These are phyloP conservation scores for Sarcophaga bullata DNA, from an alignment of 1,140 invertebrate genomes.

Conservation along the genomic window DNA sequence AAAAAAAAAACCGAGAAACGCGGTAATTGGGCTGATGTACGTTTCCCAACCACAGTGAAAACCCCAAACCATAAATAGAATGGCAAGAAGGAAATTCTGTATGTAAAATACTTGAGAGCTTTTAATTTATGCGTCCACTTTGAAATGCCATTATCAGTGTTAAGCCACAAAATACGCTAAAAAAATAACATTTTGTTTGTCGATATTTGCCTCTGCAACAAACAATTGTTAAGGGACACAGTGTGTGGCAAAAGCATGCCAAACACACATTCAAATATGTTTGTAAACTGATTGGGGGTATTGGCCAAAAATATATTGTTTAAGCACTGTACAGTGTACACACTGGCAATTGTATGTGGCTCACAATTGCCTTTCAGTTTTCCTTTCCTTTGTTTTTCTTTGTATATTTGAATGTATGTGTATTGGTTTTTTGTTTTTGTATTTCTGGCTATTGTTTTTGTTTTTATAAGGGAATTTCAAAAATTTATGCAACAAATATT, in stretches of 20 bases:
- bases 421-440: background rate
- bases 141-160: conserved; percentile 38
- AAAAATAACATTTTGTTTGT: conserved; percentile 39
- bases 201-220: background rate
- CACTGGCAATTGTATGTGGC: too few species aligned
- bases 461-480: conserved; percentile 34
- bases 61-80: too few species aligned
- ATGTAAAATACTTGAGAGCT: conserved; percentile 38
- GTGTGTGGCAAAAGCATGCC: too few species aligned
- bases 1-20: background rate
- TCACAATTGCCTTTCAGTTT: too few species aligned
- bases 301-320: too few species aligned
- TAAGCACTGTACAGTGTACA: too few species aligned
- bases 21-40: background rate
- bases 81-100: background rate
- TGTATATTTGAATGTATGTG: too few species aligned
- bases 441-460: conserved; percentile 24
- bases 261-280: too few species aligned
- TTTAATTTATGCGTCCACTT: conserved; percentile 33
- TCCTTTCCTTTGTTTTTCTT: too few species aligned
- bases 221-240: background rate
- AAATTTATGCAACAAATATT: conserved; percentile 35
- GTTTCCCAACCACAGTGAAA: too few species aligned
- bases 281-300: too few species aligned
- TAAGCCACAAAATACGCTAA: conserved; percentile 35